Base-by-base conservation (phyloP, 2,888 invertebrate genomes). In the Drosophila flavopinicola region DNA sequence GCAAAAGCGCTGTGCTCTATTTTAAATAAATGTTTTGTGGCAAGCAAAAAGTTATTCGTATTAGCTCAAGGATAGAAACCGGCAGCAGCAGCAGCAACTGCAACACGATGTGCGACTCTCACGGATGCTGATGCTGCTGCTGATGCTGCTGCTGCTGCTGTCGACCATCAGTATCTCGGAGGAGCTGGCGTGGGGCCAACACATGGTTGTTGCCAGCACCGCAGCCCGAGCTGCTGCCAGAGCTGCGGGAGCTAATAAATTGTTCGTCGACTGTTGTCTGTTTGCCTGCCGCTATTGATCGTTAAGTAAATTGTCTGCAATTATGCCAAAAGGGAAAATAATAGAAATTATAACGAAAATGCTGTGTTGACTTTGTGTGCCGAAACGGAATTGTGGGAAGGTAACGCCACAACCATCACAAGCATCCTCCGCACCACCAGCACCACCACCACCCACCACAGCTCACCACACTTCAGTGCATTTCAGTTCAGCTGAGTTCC, bases 301-400 rank as follows among this genome's bases (percentile, higher is more conserved):
- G 86, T 88, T 88, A 88, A 88, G 88, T 87, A 88, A 88, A 86
- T 87, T 86, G 88, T 87, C 79, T 83, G 75, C 87, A 86, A 88
- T 88, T 86, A 86, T 87, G 86, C 87, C 88, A 88, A 88, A 87
- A 86, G 86, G 86, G 83, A 88, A 88, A 86, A 86, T 88, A 83
- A 85, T 87, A 87, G 86, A 86, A 86, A 86, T 86, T 88, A 86
- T 87, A 86, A 83, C 79, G 78, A 80, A 85, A 87, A 76, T 70
- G 72, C 80, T 83, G 84, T 83, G 84, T 86, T 78, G 79, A 78
- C 74, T 72, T 77, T 76, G 69, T 59, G 65, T 47, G 73, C 53
- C 54, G 48, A 52, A 52, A 42, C 59, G 60, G 54, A 73, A 61
- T 75, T 78, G 83, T 85, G 83, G 75, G 83, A 83, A 85, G 69